Percentiles rank a stretch among this genome's conserved stretches.
Evolutionary conservation across 2,797 vertebrate genomes (phyloP).

Genomic region (Arrhamphus sclerolepis): DNA sequence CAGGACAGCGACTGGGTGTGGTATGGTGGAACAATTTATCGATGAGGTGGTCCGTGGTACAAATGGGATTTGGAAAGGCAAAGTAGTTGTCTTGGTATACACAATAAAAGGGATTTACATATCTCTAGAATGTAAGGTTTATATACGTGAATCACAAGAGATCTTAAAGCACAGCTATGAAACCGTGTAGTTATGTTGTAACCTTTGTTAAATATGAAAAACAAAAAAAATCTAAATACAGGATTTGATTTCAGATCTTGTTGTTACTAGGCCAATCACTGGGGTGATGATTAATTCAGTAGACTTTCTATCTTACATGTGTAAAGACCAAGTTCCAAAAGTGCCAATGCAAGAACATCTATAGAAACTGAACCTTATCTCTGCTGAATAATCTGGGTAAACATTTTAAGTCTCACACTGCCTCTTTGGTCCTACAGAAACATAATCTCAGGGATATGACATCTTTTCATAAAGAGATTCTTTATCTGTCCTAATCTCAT

Average conservation of each 20-base stretch:
- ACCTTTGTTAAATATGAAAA: not conserved
- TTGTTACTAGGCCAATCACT: too few relatives aligned
- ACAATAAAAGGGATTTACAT: conserved; percentile 35
- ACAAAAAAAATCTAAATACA: too few relatives aligned
- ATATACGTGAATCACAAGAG: conserved; percentile 27
- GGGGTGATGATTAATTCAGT: too few relatives aligned
- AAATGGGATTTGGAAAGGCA: conserved; percentile 55
- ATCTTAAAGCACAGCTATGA: not conserved
- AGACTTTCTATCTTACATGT: too few relatives aligned
- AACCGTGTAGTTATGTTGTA: not conserved
- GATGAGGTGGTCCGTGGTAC: conserved; percentile 40
- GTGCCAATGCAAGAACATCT: too few relatives aligned
- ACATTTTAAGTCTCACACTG: too few relatives aligned
- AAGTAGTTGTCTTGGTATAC: conserved; percentile 49
- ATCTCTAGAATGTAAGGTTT: conserved; percentile 19
- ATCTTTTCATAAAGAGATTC: not conserved
- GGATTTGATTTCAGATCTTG: not conserved
- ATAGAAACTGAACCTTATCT: too few relatives aligned
- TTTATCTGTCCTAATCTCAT: not conserved
- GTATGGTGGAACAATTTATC: conserved; percentile 52
- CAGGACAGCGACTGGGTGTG: conserved; percentile 14
- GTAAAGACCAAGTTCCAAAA: too few relatives aligned
- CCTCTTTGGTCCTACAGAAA: too few relatives aligned
- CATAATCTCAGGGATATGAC: too few relatives aligned
- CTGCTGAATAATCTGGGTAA: too few relatives aligned